Conservation (phyloP, 2,888 invertebrate species). For the Sisyra terminalis region DNA sequence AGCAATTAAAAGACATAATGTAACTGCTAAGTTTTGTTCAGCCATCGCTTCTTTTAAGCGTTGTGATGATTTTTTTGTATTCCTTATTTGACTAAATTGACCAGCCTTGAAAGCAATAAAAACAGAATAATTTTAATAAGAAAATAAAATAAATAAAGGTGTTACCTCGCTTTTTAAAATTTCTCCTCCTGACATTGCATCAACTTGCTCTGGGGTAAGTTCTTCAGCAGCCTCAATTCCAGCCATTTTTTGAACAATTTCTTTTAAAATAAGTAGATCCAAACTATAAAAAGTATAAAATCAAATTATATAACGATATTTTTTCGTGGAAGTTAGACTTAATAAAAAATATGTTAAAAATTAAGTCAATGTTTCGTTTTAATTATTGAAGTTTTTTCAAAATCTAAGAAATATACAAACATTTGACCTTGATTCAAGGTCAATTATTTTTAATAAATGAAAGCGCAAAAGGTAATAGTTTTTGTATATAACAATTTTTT, state of each 20-base stretch:
- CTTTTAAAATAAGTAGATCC: conserved; percentile 85
- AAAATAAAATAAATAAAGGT: conserved; percentile 6
- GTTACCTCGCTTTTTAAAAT: conserved; percentile 79
- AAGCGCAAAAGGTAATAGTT: too few relatives aligned
- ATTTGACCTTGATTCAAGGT: too few relatives aligned
- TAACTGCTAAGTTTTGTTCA: conserved; percentile 83
- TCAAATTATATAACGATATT: too few relatives aligned
- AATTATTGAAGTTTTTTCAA: too few relatives aligned
- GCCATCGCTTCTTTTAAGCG: conserved; percentile 89
- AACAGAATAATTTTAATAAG: not conserved
- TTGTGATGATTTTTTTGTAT: conserved; percentile 88
- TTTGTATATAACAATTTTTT: too few relatives aligned
- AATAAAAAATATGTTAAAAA: too few relatives aligned
- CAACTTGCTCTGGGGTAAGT: conserved; percentile 89
- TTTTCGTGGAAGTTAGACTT: too few relatives aligned
- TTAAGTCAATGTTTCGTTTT: too few relatives aligned
- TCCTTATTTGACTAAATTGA: conserved; percentile 91
- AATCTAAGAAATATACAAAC: too few relatives aligned
- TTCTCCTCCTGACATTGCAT: conserved; percentile 96
- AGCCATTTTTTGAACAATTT: conserved; percentile 98
- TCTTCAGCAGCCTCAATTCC: conserved; percentile 95
- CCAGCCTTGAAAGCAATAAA: conserved; percentile 54
- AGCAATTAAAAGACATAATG: conserved; percentile 85
- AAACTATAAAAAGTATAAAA: conserved; percentile 38
- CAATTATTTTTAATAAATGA: too few relatives aligned